A percentile compares a stretch with the other conserved stretches of the same genome.
Evolutionary conservation across 35 echinoderm and acorn worm genomes (phyloP).

Genomic region (Anneissia japonica): DNA sequence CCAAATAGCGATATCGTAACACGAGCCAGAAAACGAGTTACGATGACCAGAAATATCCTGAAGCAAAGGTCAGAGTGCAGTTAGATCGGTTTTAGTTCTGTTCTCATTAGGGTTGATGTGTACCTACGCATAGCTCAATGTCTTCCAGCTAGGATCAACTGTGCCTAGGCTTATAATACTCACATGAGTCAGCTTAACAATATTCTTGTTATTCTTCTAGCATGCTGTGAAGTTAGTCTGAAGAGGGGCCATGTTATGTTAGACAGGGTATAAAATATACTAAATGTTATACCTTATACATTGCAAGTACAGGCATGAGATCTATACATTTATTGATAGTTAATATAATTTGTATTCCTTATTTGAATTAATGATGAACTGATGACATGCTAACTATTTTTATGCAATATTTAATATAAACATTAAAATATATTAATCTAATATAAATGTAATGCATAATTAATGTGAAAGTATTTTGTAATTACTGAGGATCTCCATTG

Average conservation of each 20-base stretch:
- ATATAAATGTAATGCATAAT: too few species aligned
- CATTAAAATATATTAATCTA: too few species aligned
- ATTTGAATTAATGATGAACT: too few species aligned
- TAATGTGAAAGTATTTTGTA: too few species aligned
- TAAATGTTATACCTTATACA: too few species aligned
- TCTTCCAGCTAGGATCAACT: neutral
- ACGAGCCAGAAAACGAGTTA: neutral
- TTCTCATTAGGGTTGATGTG: neutral
- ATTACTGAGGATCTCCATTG: too few species aligned
- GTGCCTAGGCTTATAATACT: neutral
- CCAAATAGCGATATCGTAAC: neutral
- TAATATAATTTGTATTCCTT: too few species aligned
- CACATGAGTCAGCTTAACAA: neutral
- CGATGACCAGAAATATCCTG: neutral
- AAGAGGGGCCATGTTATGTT: neutral
- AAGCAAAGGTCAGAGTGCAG: neutral
- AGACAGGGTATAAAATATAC: neutral
- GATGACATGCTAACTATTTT: too few species aligned
- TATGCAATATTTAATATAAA: too few species aligned
- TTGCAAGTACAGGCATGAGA: too few species aligned
- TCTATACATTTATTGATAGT: too few species aligned
- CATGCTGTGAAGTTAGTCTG: neutral
- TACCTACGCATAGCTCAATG: neutral
- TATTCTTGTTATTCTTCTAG: neutral
- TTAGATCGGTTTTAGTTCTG: neutral